A percentile compares a stretch with the other conserved stretches of the same genome.
phyloP scores from a whole-genome alignment of 2,888 invertebrate species.

The Leucophenga montana region DNA sequence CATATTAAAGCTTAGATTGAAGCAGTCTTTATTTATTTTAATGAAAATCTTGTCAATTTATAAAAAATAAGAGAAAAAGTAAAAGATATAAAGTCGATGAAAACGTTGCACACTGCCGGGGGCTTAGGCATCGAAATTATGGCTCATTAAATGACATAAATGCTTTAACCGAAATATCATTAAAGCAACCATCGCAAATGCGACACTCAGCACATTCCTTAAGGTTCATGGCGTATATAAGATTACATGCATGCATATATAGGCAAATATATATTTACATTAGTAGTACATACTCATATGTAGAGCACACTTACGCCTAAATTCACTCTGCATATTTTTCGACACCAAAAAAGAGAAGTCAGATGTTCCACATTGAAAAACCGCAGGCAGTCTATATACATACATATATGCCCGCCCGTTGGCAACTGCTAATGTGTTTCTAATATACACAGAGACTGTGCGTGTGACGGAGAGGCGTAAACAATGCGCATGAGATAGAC shows the following conservation, averaged over 20 bases:
- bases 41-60: too few relatives aligned
- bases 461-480: background rate
- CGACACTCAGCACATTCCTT: background rate
- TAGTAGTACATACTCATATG: background rate
- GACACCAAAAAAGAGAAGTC: slow-evolving; percentile 16
- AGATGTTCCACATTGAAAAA: slow-evolving; percentile 33
- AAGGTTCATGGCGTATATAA: background rate
- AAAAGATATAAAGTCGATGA: slow-evolving; percentile 15
- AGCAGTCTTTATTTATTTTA: too few relatives aligned
- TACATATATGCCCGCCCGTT: slow-evolving; percentile 33
- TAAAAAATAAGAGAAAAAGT: background rate
- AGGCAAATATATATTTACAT: slow-evolving; percentile 6
- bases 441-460: slow-evolving; percentile 49
- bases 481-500: slow-evolving; percentile 3
- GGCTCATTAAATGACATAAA: slow-evolving; percentile 62
- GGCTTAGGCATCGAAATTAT: slow-evolving; percentile 53
- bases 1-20: too few relatives aligned
- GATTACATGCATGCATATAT: background rate
- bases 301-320: background rate
- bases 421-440: slow-evolving; percentile 55
- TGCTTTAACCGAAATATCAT: slow-evolving; percentile 38
- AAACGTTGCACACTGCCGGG: slow-evolving; percentile 42
- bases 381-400: slow-evolving; percentile 40
- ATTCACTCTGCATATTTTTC: slow-evolving; percentile 23
- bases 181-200: slow-evolving; percentile 2